These are phyloP conservation scores for Stomatorhinus walkeri DNA, from an alignment of 2,797 vertebrate species.

Conservation along the genomic window DNA sequence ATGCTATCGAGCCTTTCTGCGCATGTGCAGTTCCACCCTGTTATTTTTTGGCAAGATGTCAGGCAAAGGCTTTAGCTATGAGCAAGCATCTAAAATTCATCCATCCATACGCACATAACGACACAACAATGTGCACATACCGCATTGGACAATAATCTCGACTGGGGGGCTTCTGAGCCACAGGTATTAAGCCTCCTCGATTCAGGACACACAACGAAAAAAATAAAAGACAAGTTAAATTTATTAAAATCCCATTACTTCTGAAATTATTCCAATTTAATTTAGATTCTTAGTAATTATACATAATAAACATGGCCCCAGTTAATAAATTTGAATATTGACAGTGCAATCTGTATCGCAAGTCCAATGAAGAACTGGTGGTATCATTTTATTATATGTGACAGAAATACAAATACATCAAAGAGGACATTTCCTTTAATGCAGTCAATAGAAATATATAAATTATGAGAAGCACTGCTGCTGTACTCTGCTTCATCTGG, in stretches of 20 bases:
- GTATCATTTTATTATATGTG: not conserved
- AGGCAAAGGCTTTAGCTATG: not conserved
- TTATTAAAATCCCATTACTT: not conserved
- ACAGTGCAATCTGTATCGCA: not conserved
- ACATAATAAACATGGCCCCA: not conserved
- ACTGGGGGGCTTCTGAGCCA: not conserved
- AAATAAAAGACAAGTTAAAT: not conserved
- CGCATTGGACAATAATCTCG: not conserved
- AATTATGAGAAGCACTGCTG: not conserved
- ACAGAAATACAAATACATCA: not conserved
- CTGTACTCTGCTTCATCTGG: not conserved
- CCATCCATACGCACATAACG: not conserved
- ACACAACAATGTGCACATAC: not conserved
- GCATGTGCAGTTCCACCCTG: not conserved
- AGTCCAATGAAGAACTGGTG: not conserved
- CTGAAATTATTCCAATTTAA: not conserved
- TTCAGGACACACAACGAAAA: not conserved
- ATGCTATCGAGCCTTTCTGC: too few relatives aligned
- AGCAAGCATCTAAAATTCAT: not conserved
- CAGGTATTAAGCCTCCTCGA: not conserved
- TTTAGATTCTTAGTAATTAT: not conserved
- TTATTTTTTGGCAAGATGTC: not conserved
- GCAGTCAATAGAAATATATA: not conserved
- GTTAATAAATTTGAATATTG: not conserved
- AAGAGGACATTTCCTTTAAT: not conserved